Base-by-base conservation (phyloP, 2,888 invertebrate species). In the Lycophotia porphyrea region DNA sequence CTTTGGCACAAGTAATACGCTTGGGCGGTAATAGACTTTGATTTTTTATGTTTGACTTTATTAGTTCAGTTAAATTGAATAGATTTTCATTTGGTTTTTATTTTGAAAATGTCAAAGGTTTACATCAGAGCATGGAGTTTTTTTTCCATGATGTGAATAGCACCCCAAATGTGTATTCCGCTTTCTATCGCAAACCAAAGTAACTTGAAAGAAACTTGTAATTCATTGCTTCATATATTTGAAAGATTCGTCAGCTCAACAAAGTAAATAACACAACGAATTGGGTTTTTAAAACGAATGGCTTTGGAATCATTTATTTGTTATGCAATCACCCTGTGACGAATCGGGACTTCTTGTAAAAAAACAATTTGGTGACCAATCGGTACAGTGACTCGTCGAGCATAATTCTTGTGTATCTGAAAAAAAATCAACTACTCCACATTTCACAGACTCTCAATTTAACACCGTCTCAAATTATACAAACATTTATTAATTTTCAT, bases 1-100 rank as follows among this genome's bases (percentile, higher is more conserved):
- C 72, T 65, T 70, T 74, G 68, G 34, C 49, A 47, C 66, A 87
- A 85, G 80, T 76, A 74, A 78, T 78, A 75, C 55, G 75, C 71
- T 78, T 63, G 3, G 74, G 79, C 84, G 84, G 31, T 64, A 65
- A 77, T 58, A 58, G 24, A n/a, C 44, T 67, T 42, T 49, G 8
- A 5, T 44, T 67, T 58, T 74, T 60, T 67, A 39, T 34, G n/a
- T 31, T 52, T 49, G 34, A 68, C 21, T 76, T 42, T 66, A 27
- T 64, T 42, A 21, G 13, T 71, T 18, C 18, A 27, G 66, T 2
- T 31, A 1, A 63, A 49, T 58, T 58, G 31, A 58, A 31, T 18
- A n/a, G 7, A 18, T 2, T 58, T 58, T 3, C 15, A 18, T 58
- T 58, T 49, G 24, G 0, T 24, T 49, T 44, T 13, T 39, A 24